phyloP scores from a whole-genome alignment of 2,113 vertebrate genomes.

The Aythya baeri region DNA sequence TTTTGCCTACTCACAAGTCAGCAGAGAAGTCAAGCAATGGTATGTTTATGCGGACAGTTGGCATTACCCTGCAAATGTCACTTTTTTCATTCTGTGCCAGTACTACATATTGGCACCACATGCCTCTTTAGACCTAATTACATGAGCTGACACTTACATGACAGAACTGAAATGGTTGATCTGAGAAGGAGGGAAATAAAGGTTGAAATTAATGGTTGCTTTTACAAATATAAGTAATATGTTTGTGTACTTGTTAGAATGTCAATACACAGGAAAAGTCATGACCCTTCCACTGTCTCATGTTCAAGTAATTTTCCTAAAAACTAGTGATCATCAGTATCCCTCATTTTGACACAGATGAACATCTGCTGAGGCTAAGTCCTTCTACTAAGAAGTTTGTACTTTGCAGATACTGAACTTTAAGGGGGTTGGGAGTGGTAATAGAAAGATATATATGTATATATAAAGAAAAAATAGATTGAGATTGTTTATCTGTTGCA shows the following conservation, averaged over 20 bases:
- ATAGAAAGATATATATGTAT: too few relatives aligned
- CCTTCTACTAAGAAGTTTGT: neutral
- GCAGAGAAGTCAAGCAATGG: constrained; percentile 23
- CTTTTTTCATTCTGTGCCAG: constrained; percentile 17
- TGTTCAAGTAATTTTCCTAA: neutral
- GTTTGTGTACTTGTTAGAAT: neutral
- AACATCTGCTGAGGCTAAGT: neutral
- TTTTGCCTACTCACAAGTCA: constrained; percentile 42
- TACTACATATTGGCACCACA: constrained; percentile 13
- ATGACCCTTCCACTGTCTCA: neutral
- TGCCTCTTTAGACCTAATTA: constrained; percentile 56
- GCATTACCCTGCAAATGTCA: constrained; percentile 18
- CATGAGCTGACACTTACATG: constrained; percentile 12
- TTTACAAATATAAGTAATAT: neutral
- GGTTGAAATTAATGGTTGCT: neutral
- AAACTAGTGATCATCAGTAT: neutral
- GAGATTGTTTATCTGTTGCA: neutral
- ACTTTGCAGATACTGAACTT: neutral
- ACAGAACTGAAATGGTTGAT: constrained; percentile 15
- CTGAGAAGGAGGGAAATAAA: neutral
- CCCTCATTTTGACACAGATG: neutral
- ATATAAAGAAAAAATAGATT: too few relatives aligned
- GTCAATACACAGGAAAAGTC: neutral
- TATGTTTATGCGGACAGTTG: neutral
- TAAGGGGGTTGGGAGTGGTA: neutral